These are phyloP conservation scores for Microtus pennsylvanicus DNA, from an alignment of 2,113 vertebrate genomes.

Conservation along the genomic window DNA sequence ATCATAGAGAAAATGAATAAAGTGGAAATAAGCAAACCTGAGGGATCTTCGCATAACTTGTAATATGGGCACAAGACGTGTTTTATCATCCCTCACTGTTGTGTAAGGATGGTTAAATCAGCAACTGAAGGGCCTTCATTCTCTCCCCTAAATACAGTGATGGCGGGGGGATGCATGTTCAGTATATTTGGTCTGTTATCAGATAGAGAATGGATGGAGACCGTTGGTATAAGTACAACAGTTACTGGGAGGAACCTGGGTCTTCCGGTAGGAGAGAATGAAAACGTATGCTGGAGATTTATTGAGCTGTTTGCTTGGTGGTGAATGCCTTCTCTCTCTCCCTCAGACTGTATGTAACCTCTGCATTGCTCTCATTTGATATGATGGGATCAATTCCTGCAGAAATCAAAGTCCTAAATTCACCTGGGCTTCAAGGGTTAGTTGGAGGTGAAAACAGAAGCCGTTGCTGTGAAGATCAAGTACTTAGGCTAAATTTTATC, in stretches of 20 bases:
- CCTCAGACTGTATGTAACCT: not conserved
- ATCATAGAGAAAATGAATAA: not conserved
- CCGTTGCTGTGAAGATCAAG: not conserved
- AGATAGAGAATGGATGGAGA: not conserved
- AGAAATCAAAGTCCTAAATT: not conserved
- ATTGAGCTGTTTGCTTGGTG: not conserved
- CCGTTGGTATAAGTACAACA: not conserved
- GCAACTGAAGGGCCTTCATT: not conserved
- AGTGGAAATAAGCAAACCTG: not conserved
- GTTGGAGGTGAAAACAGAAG: not conserved
- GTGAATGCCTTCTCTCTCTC: not conserved
- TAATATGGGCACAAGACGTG: not conserved
- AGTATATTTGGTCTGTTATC: not conserved
- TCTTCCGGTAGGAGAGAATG: not conserved
- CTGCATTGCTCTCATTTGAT: not conserved
- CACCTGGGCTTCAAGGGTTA: not conserved
- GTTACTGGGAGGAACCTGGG: not conserved
- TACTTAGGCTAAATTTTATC: not conserved
- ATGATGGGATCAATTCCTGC: not conserved
- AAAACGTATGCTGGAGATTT: not conserved
- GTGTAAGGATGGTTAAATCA: not conserved
- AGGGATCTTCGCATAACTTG: not conserved
- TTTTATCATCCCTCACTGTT: not conserved
- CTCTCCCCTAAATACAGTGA: not conserved
- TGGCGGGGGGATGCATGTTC: not conserved